A percentile compares a stretch with the other conserved stretches of the same genome.
phyloP scores from a whole-genome alignment of 2,797 vertebrate species.

The Hypotaenidia okinawae region DNA sequence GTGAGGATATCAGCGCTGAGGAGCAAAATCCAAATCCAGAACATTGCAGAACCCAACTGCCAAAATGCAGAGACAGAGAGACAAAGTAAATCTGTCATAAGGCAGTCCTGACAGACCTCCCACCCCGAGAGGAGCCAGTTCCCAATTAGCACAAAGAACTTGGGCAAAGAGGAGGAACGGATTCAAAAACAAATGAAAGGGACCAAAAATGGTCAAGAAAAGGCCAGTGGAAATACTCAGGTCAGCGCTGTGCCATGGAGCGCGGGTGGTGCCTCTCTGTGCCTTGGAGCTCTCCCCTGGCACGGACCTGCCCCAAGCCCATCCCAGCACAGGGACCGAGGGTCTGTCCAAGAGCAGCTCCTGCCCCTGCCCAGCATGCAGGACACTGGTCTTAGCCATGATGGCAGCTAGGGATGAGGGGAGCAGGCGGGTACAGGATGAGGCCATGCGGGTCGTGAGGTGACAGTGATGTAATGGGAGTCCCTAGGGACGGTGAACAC shows the following conservation, averaged over 20 bases:
- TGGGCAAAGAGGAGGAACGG: conserved; percentile 63
- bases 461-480: background rate
- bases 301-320: background rate
- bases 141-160: conserved; percentile 65
- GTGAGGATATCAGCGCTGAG: conserved; percentile 57
- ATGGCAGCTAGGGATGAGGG: background rate
- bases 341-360: background rate
- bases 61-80: conserved; percentile 64
- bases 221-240: conserved; percentile 66
- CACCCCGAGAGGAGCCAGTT: conserved; percentile 69
- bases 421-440: background rate
- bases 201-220: conserved; percentile 72
- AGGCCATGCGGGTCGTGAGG: accelerated
- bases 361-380: background rate
- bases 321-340: accelerated
- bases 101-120: conserved; percentile 68
- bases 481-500: background rate
- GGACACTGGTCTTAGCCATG: background rate
- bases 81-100: conserved; percentile 72
- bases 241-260: conserved; percentile 43
- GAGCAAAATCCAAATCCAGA: conserved; percentile 64
- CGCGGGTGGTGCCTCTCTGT: background rate
- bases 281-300: background rate
- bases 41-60: conserved; percentile 67
- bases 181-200: conserved; percentile 71